Evolutionary conservation across 2,888 invertebrate genomes (phyloP), one percentile per base, ranked within the genome.

Genomic region (Tachina lurida): DNA sequence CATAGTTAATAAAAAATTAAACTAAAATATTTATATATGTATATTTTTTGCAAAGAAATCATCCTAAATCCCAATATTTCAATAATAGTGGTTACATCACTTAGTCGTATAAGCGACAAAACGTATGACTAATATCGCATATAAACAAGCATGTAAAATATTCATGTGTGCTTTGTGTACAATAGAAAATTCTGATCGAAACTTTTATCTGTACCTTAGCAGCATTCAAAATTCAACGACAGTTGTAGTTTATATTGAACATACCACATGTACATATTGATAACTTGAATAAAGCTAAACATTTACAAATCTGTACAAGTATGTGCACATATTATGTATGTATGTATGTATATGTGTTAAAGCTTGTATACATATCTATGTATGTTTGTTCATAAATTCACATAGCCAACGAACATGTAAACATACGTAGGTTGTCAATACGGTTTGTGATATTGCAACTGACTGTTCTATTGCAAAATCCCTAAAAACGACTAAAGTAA

Each of bases 391-490:
- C 71, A 67, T 47, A 63, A 52, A 15, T 8, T 31, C 54, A 52
- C 10, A 78, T 31, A 31, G 41, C 19, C 7, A 56, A 58, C 41
- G 58, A 17, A 67, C 17, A 19, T 56, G 15, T 60, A 15, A 13
- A 58, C 10, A 31, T 58, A 15, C 15, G 39, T 43, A 49, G 71
- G 76, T 75, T 81, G 84, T 81, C 76, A 77, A 76, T 81, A 62
- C 60, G 60, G 77, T 85, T 77, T 78, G 76, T 47, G 87, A 87
- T 82, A 78, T 74, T 85, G 68, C 85, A 81, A 78, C 73, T 52
- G 78, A 82, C 73, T 78, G 58, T 90, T 89, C 84, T 83, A 87
- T 87, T 87, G 79, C 75, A 79, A 80, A 84, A 62, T 67, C 62
- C 58, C 58, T 52, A 47, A 70, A 63, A 81, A 67, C 63, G 67